Conservation (phyloP, 2,797 vertebrate genomes). For the Phyllotis vaccarum region DNA sequence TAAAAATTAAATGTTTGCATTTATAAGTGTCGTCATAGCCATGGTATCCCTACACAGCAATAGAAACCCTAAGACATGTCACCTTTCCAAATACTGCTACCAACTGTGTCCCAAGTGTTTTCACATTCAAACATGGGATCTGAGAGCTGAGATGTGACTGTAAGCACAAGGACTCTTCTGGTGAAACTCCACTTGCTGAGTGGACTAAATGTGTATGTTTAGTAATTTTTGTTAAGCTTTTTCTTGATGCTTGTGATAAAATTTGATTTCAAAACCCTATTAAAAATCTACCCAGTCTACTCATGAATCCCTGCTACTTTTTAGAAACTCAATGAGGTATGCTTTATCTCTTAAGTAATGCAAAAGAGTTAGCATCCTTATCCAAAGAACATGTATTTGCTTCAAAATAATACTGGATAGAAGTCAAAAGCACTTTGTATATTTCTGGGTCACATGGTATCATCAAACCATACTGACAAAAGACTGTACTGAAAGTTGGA, state of each 20-base stretch:
- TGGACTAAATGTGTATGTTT: background rate
- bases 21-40: no score
- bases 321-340: background rate
- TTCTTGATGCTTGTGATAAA: background rate
- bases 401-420: background rate
- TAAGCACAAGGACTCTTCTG: no score
- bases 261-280: background rate
- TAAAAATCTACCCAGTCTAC: background rate
- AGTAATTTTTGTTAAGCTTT: background rate
- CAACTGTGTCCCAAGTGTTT: background rate
- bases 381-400: background rate
- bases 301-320: background rate
- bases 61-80: no score
- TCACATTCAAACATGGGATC: background rate
- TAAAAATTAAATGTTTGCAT: no score
- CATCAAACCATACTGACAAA: background rate
- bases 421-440: background rate
- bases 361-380: background rate
- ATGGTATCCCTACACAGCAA: no score
- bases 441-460: background rate
- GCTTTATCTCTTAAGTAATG: background rate
- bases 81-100: background rate
- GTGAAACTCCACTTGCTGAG: background rate
- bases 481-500: background rate
- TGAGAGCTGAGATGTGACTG: background rate